These are phyloP conservation scores for Pheosia gnoma DNA, from an alignment of 2,888 invertebrate species.

Conservation along the genomic window DNA sequence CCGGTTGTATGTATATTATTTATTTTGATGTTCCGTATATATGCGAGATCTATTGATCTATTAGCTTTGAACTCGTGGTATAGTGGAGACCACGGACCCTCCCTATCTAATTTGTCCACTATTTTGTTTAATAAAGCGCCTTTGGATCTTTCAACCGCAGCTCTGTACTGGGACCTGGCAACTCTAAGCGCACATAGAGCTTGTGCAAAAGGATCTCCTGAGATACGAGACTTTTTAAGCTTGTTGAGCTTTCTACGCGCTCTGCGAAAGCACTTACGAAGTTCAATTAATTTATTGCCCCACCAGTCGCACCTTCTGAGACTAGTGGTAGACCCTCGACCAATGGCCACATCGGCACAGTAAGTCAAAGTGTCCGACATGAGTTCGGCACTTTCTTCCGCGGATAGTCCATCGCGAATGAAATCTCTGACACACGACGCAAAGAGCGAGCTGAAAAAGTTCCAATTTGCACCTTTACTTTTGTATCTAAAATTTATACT, in stretches of 20 bases:
- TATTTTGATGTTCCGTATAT: too few relatives aligned
- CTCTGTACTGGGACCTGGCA: neutral
- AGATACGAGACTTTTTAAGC: neutral
- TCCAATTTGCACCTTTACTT: neutral
- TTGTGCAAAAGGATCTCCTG: neutral
- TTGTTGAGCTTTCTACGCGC: neutral
- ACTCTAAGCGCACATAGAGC: neutral
- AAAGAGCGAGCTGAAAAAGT: conserved; percentile 9
- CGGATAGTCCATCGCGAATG: neutral
- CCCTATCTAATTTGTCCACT: neutral
- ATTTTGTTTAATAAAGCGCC: neutral
- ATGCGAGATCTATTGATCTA: neutral
- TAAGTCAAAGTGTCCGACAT: conserved; percentile 16
- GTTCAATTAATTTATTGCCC: neutral
- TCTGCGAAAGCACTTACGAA: neutral
- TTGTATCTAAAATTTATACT: neutral
- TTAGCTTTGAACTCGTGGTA: neutral
- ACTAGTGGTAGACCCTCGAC: neutral
- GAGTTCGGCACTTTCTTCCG: conserved; percentile 45
- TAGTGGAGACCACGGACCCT: neutral
- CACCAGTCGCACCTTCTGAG: neutral
- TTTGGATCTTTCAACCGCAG: neutral
- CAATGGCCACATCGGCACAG: neutral
- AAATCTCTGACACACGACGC: neutral
- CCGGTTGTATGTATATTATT: too few relatives aligned